phyloP scores from a whole-genome alignment of 2,113 vertebrate genomes.

The Pontoporia blainvillei region DNA sequence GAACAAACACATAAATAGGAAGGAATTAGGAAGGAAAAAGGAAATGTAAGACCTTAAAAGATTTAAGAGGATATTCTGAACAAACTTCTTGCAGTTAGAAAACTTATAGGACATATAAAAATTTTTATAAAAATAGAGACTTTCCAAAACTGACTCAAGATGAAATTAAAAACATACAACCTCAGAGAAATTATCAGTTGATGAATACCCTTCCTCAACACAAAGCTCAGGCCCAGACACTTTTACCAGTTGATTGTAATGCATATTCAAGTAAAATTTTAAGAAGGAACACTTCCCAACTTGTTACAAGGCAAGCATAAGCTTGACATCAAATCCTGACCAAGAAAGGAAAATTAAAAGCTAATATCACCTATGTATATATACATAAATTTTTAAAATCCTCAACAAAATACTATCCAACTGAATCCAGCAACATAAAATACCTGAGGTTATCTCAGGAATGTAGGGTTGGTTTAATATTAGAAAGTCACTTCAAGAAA shows the following conservation, averaged over 20 bases:
- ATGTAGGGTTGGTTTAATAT: background rate
- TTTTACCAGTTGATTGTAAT: background rate
- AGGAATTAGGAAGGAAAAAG: background rate
- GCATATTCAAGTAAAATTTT: background rate
- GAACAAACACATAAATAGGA: background rate
- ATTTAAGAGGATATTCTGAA: background rate
- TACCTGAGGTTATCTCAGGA: background rate
- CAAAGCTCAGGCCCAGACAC: background rate
- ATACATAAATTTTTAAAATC: background rate
- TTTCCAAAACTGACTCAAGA: background rate
- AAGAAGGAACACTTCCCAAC: background rate
- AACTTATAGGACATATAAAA: background rate
- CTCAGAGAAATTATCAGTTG: background rate
- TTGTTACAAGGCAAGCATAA: background rate
- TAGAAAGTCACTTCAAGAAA: background rate
- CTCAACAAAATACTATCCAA: background rate
- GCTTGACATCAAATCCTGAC: background rate
- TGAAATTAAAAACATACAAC: background rate
- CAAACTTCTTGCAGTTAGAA: background rate
- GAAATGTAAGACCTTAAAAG: background rate
- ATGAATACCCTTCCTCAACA: background rate
- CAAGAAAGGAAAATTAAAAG: background rate
- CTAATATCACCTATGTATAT: background rate
- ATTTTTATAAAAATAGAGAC: background rate
- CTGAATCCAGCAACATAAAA: background rate